Evolutionary conservation across 1,140 invertebrate genomes (phyloP).

Genomic region (Drosophila ambigua): DNA sequence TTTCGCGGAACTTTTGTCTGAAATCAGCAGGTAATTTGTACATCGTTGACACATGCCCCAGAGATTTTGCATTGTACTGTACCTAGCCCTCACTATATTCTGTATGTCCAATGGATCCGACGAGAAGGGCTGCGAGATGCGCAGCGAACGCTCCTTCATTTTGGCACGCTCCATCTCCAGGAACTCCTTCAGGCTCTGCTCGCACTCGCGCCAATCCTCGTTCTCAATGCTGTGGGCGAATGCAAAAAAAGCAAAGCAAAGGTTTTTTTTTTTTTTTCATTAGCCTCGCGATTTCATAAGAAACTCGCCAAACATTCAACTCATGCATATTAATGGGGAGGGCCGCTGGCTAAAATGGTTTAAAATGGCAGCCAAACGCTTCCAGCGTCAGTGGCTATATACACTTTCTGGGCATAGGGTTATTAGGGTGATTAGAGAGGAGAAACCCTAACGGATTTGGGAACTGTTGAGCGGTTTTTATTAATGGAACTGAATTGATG

Average conservation of each 20-base stretch:
- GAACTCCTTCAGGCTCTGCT: slow-evolving; percentile 78
- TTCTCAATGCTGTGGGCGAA: slow-evolving; percentile 61
- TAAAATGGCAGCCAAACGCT: slow-evolving; percentile 23
- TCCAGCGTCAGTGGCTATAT: background rate
- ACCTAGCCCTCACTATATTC: slow-evolving; percentile 76
- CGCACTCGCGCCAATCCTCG: slow-evolving; percentile 80
- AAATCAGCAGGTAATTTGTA: background rate
- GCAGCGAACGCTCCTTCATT: slow-evolving; percentile 76
- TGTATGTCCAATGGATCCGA: slow-evolving; percentile 77
- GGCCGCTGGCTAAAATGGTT: slow-evolving; percentile 11
- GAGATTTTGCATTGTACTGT: slow-evolving; percentile 1
- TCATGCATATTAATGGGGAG: slow-evolving; percentile 59
- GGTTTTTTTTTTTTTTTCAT: slow-evolving; percentile 37
- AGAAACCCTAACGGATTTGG: too few species aligned
- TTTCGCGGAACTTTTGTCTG: slow-evolving; percentile 80
- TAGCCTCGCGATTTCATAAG: slow-evolving; percentile 26
- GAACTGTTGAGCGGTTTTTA: too few species aligned
- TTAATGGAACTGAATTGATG: too few species aligned
- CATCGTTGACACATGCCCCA: background rate
- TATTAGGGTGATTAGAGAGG: too few species aligned
- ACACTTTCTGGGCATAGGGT: slow-evolving; percentile 6
- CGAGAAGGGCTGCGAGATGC: slow-evolving; percentile 63
- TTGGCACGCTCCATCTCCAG: slow-evolving; percentile 74
- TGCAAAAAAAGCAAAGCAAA: background rate
- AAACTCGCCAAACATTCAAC: slow-evolving; percentile 44